Conservation (phyloP, 2,888 invertebrate genomes). For the Zootermopsis nevadensis region DNA sequence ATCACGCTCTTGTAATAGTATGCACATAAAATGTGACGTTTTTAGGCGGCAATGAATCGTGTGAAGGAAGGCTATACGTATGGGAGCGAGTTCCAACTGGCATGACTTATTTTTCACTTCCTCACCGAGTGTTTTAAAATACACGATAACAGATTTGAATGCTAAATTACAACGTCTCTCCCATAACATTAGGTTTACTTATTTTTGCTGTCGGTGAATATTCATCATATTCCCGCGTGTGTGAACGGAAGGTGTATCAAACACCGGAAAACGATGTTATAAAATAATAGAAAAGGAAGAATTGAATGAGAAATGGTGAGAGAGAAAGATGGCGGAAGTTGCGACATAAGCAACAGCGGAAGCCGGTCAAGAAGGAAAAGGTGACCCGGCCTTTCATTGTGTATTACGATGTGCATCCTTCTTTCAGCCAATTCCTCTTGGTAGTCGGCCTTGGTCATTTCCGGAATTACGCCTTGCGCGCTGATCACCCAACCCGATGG, state of each 20-base stretch:
- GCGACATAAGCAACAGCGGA: slow-evolving; percentile 29
- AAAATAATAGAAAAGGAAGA: neutral
- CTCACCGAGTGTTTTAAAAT: neutral
- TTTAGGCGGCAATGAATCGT: neutral
- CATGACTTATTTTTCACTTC: neutral
- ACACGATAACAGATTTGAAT: neutral
- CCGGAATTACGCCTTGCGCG: neutral
- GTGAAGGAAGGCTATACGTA: neutral
- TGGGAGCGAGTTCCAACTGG: neutral
- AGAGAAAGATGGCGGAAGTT: slow-evolving; percentile 20
- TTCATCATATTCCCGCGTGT: neutral
- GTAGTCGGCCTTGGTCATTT: neutral
- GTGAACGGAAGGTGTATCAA: neutral
- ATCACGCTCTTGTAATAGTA: no score
- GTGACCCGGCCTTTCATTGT: slow-evolving; percentile 22
- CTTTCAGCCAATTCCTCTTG: neutral
- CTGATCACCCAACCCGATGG: no score
- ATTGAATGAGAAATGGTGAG: neutral
- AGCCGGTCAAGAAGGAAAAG: slow-evolving; percentile 19
- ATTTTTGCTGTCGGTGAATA: neutral
- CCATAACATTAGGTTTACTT: neutral
- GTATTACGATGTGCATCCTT: neutral
- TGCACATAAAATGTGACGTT: no score
- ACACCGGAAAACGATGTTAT: neutral
- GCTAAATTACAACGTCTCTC: neutral